These are phyloP conservation scores for Oscarella lobularis DNA, from an alignment of 37 sponge, comb jelly and placozoan genomes.

Conservation along the genomic window DNA sequence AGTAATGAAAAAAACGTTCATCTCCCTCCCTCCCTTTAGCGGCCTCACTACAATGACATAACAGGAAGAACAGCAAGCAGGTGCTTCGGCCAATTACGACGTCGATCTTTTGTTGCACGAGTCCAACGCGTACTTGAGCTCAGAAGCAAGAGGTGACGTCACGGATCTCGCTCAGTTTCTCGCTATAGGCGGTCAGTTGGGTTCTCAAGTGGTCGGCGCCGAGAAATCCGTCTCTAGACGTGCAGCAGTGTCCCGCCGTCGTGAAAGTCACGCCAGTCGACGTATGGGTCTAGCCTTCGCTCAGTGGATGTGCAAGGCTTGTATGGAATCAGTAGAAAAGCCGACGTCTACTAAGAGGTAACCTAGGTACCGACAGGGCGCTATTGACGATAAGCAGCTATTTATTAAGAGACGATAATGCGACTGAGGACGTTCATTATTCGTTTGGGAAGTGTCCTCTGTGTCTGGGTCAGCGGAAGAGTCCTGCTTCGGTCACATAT, in stretches of 20 bases:
- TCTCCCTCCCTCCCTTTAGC: not conserved
- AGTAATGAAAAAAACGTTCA: constrained; percentile 23
- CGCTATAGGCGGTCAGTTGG: no score
- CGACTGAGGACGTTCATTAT: no score
- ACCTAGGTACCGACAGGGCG: no score
- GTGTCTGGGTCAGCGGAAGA: constrained; percentile 43
- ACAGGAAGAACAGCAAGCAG: constrained; percentile 84
- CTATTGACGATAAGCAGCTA: no score
- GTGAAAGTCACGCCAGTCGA: not conserved
- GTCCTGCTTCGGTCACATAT: constrained; percentile 53
- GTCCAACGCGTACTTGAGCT: not conserved
- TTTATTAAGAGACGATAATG: no score
- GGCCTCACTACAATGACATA: not conserved
- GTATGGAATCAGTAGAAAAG: no score
- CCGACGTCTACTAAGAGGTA: no score
- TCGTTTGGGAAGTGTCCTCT: constrained; percentile 42
- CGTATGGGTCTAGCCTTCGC: not conserved
- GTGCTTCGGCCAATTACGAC: constrained; percentile 77
- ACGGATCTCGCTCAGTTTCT: no score
- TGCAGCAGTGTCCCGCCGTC: not conserved
- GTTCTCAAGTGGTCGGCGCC: no score
- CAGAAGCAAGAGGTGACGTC: not conserved
- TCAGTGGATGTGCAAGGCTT: not conserved
- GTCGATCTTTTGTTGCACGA: constrained; percentile 46
- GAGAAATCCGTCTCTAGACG: no score